Conservation (phyloP, 2,888 invertebrate genomes). For the Desoria tigrina region DNA sequence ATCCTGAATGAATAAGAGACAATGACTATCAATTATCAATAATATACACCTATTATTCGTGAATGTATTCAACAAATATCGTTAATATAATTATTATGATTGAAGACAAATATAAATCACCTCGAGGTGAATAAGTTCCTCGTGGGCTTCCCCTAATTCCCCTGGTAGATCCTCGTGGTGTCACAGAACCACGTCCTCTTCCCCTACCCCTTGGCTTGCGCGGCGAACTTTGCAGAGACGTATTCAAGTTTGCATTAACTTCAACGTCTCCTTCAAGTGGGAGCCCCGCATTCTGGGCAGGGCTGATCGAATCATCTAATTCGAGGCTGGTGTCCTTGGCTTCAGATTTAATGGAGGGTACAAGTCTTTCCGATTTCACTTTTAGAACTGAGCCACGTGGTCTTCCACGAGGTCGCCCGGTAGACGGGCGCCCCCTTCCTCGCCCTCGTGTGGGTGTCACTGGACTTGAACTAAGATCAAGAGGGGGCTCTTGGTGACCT, state of each 20-base stretch:
- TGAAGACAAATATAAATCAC: no score
- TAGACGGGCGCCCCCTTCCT: slow-evolving; percentile 33
- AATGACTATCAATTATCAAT: no score
- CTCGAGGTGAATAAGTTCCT: neutral
- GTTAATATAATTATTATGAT: no score
- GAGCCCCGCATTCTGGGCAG: neutral
- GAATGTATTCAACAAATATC: no score
- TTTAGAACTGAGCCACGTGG: slow-evolving; percentile 47
- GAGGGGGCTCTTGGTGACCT: slow-evolving; percentile 3
- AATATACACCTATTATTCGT: no score
- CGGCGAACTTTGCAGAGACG: slow-evolving; percentile 12
- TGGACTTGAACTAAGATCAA: neutral
- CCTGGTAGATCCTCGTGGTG: slow-evolving; percentile 12
- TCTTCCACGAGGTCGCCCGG: slow-evolving; percentile 45
- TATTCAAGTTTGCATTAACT: slow-evolving; percentile 25
- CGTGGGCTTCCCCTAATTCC: slow-evolving; percentile 21
- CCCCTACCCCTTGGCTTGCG: slow-evolving; percentile 23
- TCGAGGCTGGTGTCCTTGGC: neutral
- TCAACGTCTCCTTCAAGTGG: slow-evolving; percentile 28
- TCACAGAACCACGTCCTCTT: slow-evolving; percentile 27
- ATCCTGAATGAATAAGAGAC: no score
- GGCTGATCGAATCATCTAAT: neutral
- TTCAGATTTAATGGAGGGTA: neutral
- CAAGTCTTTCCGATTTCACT: slow-evolving; percentile 31
- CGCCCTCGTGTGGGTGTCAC: slow-evolving; percentile 10